Conservation (phyloP, 2,113 vertebrate species). For the Pampusana beccarii region DNA sequence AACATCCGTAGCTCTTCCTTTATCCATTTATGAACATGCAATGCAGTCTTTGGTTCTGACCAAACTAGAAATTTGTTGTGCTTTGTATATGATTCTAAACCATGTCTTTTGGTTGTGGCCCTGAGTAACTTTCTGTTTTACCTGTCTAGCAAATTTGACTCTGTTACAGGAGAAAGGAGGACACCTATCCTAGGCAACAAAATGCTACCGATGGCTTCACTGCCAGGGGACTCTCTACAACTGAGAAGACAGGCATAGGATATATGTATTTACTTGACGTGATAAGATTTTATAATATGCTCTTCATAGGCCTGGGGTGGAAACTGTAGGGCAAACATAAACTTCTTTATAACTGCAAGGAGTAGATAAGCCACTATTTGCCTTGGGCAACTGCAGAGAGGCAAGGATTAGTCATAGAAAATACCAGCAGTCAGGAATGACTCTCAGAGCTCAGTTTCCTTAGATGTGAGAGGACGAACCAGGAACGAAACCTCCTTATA, state of each 20-base stretch:
- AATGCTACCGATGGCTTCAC: background rate
- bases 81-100: background rate
- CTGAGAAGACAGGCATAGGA: background rate
- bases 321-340: background rate
- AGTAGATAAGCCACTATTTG: background rate
- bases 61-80: background rate
- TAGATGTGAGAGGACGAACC: background rate
- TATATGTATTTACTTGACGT: background rate
- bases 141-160: background rate
- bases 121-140: background rate
- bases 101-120: background rate
- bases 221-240: background rate
- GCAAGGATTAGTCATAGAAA: background rate
- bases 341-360: background rate
- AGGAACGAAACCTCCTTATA: background rate
- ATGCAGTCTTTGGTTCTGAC: background rate
- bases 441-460: background rate
- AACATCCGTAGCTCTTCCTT: too few species aligned
- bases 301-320: background rate
- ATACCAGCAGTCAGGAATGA: background rate
- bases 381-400: background rate
- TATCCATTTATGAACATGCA: background rate
- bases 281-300: background rate
- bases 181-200: background rate
- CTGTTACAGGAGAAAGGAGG: background rate